Evolutionary conservation across 2,888 invertebrate species (phyloP).

Genomic region (Caenorhabditis plicata): DNA sequence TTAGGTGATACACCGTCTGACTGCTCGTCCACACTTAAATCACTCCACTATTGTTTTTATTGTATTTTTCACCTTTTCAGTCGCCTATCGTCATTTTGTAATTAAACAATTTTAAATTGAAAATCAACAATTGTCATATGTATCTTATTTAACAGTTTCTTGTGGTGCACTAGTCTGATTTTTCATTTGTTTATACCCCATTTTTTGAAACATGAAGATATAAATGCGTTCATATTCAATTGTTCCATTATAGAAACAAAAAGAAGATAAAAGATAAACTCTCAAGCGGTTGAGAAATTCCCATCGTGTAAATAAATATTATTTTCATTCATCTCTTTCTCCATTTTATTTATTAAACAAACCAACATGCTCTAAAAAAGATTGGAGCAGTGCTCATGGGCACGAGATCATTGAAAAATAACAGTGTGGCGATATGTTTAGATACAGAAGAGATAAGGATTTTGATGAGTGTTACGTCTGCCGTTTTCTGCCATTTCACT

Average conservation of each 20-base stretch:
- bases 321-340: neutral
- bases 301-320: too few species aligned
- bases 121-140: too few species aligned
- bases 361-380: neutral
- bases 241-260: conserved; percentile 1
- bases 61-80: conserved; percentile 1
- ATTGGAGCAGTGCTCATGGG: too few species aligned
- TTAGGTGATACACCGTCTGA: conserved; percentile 27
- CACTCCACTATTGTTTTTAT: conserved; percentile 25
- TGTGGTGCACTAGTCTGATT: conserved; percentile 21
- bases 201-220: too few species aligned
- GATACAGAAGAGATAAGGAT: neutral
- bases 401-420: neutral
- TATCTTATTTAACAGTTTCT: conserved; percentile 28
- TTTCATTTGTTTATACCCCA: too few species aligned
- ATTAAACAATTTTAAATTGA: neutral
- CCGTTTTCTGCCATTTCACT: conserved; percentile 6
- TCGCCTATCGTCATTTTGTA: neutral
- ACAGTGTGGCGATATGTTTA: neutral
- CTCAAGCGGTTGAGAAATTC: too few species aligned
- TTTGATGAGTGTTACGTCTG: neutral
- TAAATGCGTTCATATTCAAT: conserved; percentile 9
- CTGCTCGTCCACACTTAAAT: conserved; percentile 35
- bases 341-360: neutral
- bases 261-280: neutral